A percentile compares a stretch with the other conserved stretches of the same genome.
These are phyloP conservation scores for Mormyrops boulengeri DNA, from an alignment of 2,797 vertebrate genomes.

Conservation along the genomic window DNA sequence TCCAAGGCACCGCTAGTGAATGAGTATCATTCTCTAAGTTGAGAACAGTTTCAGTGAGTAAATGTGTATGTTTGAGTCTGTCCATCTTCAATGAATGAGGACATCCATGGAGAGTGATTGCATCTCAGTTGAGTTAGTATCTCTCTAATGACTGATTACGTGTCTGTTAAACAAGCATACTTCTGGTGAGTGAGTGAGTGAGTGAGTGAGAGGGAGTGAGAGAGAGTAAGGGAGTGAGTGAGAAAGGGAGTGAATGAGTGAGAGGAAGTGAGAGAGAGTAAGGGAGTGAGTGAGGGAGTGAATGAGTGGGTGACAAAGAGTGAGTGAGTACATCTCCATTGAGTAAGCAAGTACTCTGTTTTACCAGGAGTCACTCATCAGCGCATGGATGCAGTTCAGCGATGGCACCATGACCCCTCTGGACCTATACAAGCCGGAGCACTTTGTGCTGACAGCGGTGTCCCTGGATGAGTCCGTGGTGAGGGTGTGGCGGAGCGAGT, in stretches of 20 bases:
- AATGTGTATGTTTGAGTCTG: background rate
- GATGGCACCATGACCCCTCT: constrained; percentile 83
- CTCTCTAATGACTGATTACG: background rate
- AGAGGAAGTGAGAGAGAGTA: background rate
- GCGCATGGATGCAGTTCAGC: constrained; percentile 91
- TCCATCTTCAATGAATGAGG: background rate
- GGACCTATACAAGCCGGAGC: constrained; percentile 78
- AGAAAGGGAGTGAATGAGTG: background rate
- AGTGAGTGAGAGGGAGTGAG: background rate
- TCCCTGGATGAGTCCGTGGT: constrained; percentile 77
- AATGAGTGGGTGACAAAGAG: background rate
- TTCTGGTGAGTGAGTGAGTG: background rate
- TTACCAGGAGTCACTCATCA: constrained; percentile 82
- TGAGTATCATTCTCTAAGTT: background rate
- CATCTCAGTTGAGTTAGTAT: background rate
- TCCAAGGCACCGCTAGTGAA: background rate
- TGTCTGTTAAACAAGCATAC: background rate
- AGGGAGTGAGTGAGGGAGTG: background rate
- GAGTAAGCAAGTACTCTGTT: background rate
- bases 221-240: background rate
- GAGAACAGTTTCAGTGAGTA: background rate
- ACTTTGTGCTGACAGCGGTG: constrained; percentile 72
- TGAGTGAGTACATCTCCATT: background rate
- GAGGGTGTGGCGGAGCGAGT: constrained; percentile 47
- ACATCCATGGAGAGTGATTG: background rate